Conservation (phyloP, 30 jellyfish, hydroid and myxozoan species). For the Hydractinia echinata region DNA sequence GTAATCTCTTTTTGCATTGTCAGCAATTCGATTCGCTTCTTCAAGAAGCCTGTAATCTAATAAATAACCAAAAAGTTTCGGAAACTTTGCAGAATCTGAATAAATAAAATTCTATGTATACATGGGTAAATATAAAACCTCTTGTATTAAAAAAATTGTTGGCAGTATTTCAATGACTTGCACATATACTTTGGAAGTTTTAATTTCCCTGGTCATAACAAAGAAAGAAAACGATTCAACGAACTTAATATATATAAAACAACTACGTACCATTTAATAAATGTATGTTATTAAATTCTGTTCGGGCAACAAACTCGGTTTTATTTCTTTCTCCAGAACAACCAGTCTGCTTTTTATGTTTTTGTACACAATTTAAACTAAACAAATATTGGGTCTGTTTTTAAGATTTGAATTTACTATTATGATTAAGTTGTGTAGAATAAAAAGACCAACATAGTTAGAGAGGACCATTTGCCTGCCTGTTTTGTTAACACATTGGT, state of each 20-base stretch:
- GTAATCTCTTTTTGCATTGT: constrained; percentile 36
- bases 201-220: too few species aligned
- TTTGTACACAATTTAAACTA: constrained; percentile 22
- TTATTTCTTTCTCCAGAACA: constrained; percentile 24
- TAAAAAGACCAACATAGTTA: background rate
- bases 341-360: constrained; percentile 17
- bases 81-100: background rate
- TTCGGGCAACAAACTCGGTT: constrained; percentile 14
- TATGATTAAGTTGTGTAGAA: background rate
- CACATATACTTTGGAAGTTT: too few species aligned
- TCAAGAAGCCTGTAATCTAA: constrained; percentile 26
- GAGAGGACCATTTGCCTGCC: background rate
- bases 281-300: constrained; percentile 25
- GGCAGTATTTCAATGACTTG: too few species aligned
- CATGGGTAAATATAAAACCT: too few species aligned
- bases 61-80: background rate
- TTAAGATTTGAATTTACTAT: background rate
- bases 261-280: constrained; percentile 17
- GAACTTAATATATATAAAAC: background rate
- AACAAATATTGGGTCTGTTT: background rate
- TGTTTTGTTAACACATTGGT: background rate
- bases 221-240: too few species aligned
- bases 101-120: too few species aligned
- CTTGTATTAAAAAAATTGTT: too few species aligned
- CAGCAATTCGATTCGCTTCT: constrained; percentile 20